These are phyloP conservation scores for Tinamus guttatus DNA, from an alignment of 2,113 vertebrate species.

Conservation along the genomic window DNA sequence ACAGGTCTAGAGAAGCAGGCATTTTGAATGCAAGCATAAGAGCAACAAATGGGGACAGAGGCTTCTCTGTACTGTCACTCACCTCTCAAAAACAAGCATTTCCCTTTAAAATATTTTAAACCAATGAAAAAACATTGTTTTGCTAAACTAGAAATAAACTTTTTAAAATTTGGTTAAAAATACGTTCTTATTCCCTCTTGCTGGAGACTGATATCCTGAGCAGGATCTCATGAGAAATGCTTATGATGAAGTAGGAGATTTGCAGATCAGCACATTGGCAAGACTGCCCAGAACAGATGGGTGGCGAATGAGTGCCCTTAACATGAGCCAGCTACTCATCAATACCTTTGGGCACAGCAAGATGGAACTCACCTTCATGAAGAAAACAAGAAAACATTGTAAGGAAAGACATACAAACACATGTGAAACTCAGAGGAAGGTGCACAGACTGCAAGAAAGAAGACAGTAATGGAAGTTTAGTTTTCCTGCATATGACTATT, in stretches of 20 bases:
- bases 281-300: too few species aligned
- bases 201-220: too few species aligned
- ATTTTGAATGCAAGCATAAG: too few species aligned
- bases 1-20: too few species aligned
- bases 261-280: neutral
- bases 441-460: neutral
- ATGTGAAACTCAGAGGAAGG: neutral
- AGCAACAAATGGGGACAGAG: too few species aligned
- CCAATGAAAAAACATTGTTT: too few species aligned
- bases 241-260: neutral
- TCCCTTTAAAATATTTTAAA: too few species aligned
- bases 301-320: neutral
- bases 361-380: neutral
- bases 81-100: too few species aligned
- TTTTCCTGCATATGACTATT: neutral
- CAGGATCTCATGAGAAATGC: neutral
- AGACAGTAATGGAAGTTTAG: neutral
- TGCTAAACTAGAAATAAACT: too few species aligned
- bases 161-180: too few species aligned
- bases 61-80: too few species aligned
- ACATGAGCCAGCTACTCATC: neutral
- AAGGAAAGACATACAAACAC: neutral
- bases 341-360: neutral
- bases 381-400: neutral
- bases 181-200: too few species aligned